Conservation (phyloP, 2,888 invertebrate species). For the Drosophila fulvimacula region DNA sequence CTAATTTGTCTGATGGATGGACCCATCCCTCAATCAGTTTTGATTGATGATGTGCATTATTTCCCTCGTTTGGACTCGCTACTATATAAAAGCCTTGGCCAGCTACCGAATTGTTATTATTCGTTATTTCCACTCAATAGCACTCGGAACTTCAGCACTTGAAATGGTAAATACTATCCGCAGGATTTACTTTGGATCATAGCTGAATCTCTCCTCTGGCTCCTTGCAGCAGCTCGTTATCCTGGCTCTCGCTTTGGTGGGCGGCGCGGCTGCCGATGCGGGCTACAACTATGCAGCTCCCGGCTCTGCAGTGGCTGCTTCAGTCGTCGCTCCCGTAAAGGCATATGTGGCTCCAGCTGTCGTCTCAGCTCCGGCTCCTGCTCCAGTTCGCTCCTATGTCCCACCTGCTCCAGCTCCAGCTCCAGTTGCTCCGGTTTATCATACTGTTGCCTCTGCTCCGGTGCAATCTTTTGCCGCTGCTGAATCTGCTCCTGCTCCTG, state of each 20-base stretch:
- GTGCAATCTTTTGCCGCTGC: slow-evolving; percentile 18
- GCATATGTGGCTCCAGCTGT: slow-evolving; percentile 53
- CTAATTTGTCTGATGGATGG: slow-evolving; percentile 15
- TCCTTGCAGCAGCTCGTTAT: slow-evolving; percentile 62
- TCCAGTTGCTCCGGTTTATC: neutral
- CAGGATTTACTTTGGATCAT: slow-evolving; percentile 14
- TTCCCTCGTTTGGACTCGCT: slow-evolving; percentile 65
- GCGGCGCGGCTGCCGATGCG: slow-evolving; percentile 54
- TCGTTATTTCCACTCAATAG: slow-evolving; percentile 55
- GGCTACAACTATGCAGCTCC: slow-evolving; percentile 72
- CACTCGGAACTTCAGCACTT: slow-evolving; percentile 42
- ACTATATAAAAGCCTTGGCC: slow-evolving; percentile 66
- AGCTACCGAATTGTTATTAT: slow-evolving; percentile 52
- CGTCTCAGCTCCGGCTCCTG: slow-evolving; percentile 19
- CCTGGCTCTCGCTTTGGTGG: slow-evolving; percentile 64
- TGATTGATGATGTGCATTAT: slow-evolving; percentile 74
- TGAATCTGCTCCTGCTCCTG: slow-evolving; percentile 28
- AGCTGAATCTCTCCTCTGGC: neutral
- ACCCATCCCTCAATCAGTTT: slow-evolving; percentile 33
- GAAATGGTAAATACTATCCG: slow-evolving; percentile 59
- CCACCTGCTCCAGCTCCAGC: slow-evolving; percentile 34
- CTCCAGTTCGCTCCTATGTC: slow-evolving; percentile 37
- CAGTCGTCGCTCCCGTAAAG: slow-evolving; percentile 54
- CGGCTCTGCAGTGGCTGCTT: slow-evolving; percentile 53
- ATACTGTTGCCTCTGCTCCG: slow-evolving; percentile 5